Conservation (phyloP, 2,797 vertebrate genomes). For the Pagetopsis macropterus region DNA sequence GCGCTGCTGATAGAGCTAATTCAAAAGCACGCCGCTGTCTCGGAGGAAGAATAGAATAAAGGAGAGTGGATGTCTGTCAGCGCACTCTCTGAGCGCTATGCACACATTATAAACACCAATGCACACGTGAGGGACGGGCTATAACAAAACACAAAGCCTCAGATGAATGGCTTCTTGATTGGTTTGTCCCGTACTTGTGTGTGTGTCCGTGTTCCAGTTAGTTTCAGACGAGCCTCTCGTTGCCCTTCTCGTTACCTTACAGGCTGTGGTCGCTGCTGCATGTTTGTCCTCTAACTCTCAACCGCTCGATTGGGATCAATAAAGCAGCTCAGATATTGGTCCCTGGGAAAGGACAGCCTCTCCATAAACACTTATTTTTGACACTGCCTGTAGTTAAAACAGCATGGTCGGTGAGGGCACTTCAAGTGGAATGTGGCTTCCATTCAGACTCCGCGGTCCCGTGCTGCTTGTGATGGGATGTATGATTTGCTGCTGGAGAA, state of each 20-base stretch:
- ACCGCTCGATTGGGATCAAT: conserved; percentile 71
- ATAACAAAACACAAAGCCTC: conserved; percentile 39
- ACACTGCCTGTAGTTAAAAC: conserved; percentile 55
- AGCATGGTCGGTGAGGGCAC: conserved; percentile 52
- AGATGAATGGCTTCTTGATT: conserved; percentile 49
- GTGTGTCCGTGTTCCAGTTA: conserved; percentile 42
- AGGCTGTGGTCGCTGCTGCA: conserved; percentile 1
- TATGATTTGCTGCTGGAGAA: conserved; percentile 64
- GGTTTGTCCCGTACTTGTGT: conserved; percentile 32
- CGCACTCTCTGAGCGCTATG: conserved; percentile 12
- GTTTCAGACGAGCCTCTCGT: conserved; percentile 56
- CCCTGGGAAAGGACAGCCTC: conserved; percentile 48
- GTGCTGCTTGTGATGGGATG: conserved; percentile 59
- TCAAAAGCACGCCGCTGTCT: conserved; percentile 61
- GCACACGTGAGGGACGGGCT: conserved; percentile 11
- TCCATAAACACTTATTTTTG: conserved; percentile 60
- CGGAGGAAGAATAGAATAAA: conserved; percentile 52
- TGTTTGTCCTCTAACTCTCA: conserved; percentile 42
- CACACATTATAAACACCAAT: conserved; percentile 31
- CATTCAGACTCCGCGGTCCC: conserved; percentile 51
- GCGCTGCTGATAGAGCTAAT: conserved; percentile 63
- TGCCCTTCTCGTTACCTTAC: conserved; percentile 16
- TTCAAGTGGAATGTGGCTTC: conserved; percentile 51
- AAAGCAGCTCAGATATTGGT: conserved; percentile 53
- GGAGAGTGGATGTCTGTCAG: conserved; percentile 36